phyloP scores from a whole-genome alignment of 92 coral and sea anemone species.

The Actinostola sp. region DNA sequence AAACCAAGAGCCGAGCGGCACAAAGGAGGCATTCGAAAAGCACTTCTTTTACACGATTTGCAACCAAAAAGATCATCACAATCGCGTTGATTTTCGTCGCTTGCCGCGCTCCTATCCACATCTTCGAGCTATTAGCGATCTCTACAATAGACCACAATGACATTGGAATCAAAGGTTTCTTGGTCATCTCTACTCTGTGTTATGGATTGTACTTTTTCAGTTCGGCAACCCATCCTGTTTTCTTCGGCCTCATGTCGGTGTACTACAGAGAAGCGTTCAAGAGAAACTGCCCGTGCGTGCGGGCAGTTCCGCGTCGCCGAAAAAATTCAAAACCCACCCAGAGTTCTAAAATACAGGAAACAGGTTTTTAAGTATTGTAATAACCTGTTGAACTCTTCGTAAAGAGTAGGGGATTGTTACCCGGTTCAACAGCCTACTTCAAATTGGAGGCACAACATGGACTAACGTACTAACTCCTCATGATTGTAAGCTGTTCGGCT shows the following conservation, averaged over 20 bases:
- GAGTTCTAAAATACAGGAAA: constrained; percentile 7
- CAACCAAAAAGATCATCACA: constrained; percentile 21
- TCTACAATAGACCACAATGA: neutral
- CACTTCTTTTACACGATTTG: constrained; percentile 3
- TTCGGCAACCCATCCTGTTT: constrained; percentile 31
- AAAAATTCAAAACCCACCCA: neutral
- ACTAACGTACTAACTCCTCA: too few species aligned
- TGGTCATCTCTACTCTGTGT: neutral
- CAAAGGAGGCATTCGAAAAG: neutral
- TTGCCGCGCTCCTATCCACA: constrained; percentile 21
- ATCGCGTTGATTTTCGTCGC: constrained; percentile 30
- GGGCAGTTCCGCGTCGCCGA: neutral
- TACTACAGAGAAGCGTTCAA: constrained; percentile 18
- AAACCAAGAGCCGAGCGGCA: constrained; percentile 3
- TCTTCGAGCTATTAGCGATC: neutral
- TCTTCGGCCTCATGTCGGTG: constrained; percentile 24
- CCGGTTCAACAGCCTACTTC: too few species aligned
- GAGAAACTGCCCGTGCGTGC: constrained; percentile 1
- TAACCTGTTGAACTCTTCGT: too few species aligned
- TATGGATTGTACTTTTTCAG: constrained; percentile 34
- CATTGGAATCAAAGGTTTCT: neutral
- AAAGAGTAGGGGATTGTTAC: too few species aligned
- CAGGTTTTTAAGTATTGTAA: too few species aligned
- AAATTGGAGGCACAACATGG: too few species aligned
- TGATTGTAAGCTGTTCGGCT: too few species aligned